Conservation (phyloP, 2,888 invertebrate species). For the Meandrusa payeni region DNA sequence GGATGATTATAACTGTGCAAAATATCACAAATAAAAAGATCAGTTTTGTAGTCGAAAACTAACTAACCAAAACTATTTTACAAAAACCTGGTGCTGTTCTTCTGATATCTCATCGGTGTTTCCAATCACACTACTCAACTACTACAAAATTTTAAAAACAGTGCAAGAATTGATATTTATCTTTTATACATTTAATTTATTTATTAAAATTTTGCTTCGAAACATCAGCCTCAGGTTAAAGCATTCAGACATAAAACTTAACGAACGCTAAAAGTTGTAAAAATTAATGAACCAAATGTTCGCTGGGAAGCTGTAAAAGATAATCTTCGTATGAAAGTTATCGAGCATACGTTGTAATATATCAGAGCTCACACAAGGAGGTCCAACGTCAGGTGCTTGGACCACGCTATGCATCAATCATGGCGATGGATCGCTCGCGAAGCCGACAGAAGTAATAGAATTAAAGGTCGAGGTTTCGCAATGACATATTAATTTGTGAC, state of each 20-base stretch:
- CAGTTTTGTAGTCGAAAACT: too few relatives aligned
- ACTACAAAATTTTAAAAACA: too few relatives aligned
- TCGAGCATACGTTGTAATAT: slow-evolving; percentile 8
- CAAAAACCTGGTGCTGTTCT: too few relatives aligned
- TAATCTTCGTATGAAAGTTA: slow-evolving; percentile 6
- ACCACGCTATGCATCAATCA: slow-evolving; percentile 38
- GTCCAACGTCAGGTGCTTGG: slow-evolving; percentile 19
- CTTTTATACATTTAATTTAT: too few relatives aligned
- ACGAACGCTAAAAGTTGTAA: slow-evolving; percentile 10
- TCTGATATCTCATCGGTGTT: too few relatives aligned
- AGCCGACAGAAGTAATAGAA: slow-evolving; percentile 39
- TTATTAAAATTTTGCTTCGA: neutral
- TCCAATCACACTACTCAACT: too few relatives aligned
- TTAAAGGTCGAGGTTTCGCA: slow-evolving; percentile 32
- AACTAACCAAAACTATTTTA: too few relatives aligned
- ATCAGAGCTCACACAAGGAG: slow-evolving; percentile 9
- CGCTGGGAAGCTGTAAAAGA: slow-evolving; percentile 4
- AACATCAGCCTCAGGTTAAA: slow-evolving; percentile 11
- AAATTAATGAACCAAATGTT: slow-evolving; percentile 14
- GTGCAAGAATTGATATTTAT: too few relatives aligned
- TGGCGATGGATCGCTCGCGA: slow-evolving; percentile 35
- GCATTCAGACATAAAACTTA: slow-evolving; percentile 9
- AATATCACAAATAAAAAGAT: too few relatives aligned
- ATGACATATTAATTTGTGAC: slow-evolving; percentile 39
- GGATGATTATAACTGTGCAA: too few relatives aligned